Evolutionary conservation across 2,113 vertebrate species (phyloP).

Genomic region (Chlorodrepanis virens): DNA sequence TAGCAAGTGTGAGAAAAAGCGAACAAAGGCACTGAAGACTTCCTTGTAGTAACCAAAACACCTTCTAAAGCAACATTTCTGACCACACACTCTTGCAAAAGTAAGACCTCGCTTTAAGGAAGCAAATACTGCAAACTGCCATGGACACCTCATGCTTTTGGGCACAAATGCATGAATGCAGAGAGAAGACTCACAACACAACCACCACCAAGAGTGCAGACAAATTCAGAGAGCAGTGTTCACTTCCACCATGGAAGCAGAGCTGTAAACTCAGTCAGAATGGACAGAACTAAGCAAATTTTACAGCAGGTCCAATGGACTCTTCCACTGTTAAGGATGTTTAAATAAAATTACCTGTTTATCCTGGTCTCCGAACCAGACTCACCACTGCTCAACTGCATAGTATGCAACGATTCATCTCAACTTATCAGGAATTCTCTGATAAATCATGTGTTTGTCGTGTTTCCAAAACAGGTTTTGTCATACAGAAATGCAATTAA

Average conservation of each 20-base stretch:
- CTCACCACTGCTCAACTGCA: background rate
- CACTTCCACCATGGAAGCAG: background rate
- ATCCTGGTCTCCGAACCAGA: background rate
- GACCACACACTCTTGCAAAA: background rate
- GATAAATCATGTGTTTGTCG: background rate
- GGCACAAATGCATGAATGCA: background rate
- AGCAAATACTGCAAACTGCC: background rate
- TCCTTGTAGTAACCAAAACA: background rate
- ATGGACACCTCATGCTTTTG: rapidly evolving
- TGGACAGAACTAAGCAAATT: rapidly evolving
- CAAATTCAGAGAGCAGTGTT: background rate
- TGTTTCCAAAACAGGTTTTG: background rate
- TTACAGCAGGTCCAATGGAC: background rate
- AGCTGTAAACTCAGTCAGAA: background rate
- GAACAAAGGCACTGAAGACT: background rate
- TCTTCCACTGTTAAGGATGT: background rate
- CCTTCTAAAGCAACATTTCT: background rate
- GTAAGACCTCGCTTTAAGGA: rapidly evolving
- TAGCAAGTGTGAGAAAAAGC: background rate
- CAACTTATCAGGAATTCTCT: background rate
- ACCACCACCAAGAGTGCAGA: background rate
- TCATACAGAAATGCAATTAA: background rate
- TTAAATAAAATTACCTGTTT: background rate
- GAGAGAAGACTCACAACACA: background rate
- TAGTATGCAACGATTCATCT: background rate